Conservation (phyloP, 2,113 vertebrate species). For the Cavia porcellus region DNA sequence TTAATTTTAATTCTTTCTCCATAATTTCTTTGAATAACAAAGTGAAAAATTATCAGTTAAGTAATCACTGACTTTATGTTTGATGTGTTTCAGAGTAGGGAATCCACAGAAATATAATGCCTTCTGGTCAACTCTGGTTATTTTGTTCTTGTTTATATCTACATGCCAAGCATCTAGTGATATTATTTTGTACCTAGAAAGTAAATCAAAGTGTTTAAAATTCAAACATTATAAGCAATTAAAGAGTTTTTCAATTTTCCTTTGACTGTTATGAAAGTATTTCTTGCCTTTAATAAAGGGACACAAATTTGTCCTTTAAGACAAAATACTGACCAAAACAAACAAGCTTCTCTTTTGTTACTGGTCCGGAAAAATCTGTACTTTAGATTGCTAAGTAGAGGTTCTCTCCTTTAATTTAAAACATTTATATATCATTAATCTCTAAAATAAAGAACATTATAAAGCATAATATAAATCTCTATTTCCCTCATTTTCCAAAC, state of each 20-base stretch:
- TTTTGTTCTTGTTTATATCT: slow-evolving; percentile 89
- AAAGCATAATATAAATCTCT: slow-evolving; percentile 16
- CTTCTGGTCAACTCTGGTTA: slow-evolving; percentile 90
- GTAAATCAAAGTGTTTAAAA: slow-evolving; percentile 68
- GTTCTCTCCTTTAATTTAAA: slow-evolving; percentile 28
- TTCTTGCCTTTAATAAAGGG: slow-evolving; percentile 41
- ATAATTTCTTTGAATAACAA: slow-evolving; percentile 61
- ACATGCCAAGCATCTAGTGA: slow-evolving; percentile 96
- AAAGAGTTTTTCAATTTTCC: slow-evolving; percentile 40
- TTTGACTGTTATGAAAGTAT: slow-evolving; percentile 47
- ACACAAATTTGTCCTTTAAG: neutral
- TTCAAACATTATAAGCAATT: slow-evolving; percentile 46
- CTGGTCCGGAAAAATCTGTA: neutral
- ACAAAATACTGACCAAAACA: slow-evolving; percentile 11
- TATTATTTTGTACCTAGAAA: slow-evolving; percentile 91
- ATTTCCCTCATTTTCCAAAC: neutral
- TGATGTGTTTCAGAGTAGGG: slow-evolving; percentile 97
- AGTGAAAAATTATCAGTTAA: slow-evolving; percentile 39
- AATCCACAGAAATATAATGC: slow-evolving; percentile 98
- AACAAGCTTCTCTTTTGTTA: neutral
- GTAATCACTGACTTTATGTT: slow-evolving; percentile 92
- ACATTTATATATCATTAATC: neutral
- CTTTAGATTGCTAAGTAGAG: neutral
- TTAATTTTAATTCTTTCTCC: slow-evolving; percentile 62
- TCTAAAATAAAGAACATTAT: neutral